Evolutionary conservation across 1,140 invertebrate species (phyloP).

Genomic region (Bombus fervidus): DNA sequence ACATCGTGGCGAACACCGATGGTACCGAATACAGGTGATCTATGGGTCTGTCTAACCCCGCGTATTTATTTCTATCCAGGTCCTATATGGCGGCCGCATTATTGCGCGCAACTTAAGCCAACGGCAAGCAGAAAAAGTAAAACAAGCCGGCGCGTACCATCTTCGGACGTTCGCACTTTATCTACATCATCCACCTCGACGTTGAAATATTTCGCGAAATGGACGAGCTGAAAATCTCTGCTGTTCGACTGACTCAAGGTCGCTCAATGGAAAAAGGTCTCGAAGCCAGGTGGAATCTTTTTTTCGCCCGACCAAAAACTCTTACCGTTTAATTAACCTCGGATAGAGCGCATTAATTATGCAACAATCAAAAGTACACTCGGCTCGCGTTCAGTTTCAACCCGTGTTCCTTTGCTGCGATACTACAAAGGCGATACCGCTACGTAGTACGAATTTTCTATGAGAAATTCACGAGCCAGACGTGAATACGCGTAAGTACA

Average conservation of each 20-base stretch:
- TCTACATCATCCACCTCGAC: conserved; percentile 43
- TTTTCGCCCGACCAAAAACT: conserved; percentile 1
- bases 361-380: neutral
- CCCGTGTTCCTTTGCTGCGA: no score
- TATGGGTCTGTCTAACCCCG: conserved; percentile 40
- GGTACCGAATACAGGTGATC: conserved; percentile 50
- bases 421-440: no score
- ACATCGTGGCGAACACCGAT: conserved; percentile 29
- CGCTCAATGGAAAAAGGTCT: neutral
- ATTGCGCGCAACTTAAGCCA: conserved; percentile 20
- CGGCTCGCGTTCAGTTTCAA: no score
- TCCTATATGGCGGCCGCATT: conserved; percentile 7
- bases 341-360: neutral
- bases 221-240: conserved; percentile 30
- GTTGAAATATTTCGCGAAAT: conserved; percentile 49
- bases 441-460: no score
- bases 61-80: conserved; percentile 40
- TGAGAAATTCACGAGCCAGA: no score
- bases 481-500: no score
- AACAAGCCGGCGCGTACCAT: conserved; percentile 29
- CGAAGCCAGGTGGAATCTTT: neutral
- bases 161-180: conserved; percentile 45
- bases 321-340: neutral
- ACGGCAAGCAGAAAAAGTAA: conserved; percentile 39
- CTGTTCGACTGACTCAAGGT: conserved; percentile 8